Evolutionary conservation across 2,888 invertebrate species (phyloP).

Genomic region (Amitus sp.): DNA sequence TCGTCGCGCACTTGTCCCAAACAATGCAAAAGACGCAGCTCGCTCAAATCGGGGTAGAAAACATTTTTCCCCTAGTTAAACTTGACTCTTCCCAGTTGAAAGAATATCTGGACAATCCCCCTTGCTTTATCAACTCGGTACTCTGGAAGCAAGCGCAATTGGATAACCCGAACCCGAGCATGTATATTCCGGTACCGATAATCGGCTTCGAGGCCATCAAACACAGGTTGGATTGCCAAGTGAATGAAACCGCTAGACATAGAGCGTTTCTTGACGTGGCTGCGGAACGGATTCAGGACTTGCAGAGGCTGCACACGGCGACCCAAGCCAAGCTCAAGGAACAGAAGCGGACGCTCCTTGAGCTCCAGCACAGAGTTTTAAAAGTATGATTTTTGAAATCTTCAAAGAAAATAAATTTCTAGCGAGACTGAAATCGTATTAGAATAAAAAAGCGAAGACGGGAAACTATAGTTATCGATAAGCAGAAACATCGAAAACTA

Average conservation of each 20-base stretch:
- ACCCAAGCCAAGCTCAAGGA: slow-evolving; percentile 85
- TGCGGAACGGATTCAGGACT: slow-evolving; percentile 78
- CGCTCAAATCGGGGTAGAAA: slow-evolving; percentile 76
- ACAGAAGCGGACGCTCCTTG: slow-evolving; percentile 81
- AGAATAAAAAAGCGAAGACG: no score
- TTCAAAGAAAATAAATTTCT: neutral
- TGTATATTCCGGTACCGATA: slow-evolving; percentile 93
- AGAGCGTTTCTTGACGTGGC: slow-evolving; percentile 83
- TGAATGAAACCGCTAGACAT: slow-evolving; percentile 85
- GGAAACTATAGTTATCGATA: no score
- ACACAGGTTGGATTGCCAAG: slow-evolving; percentile 85
- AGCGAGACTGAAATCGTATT: no score
- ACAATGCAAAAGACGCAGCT: slow-evolving; percentile 78
- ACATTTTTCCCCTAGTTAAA: slow-evolving; percentile 77
- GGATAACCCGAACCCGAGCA: slow-evolving; percentile 92
- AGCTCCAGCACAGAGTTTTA: slow-evolving; percentile 84
- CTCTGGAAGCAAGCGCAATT: slow-evolving; percentile 96
- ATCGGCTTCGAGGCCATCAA: slow-evolving; percentile 88
- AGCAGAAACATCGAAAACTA: no score
- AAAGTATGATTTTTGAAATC: slow-evolving; percentile 69
- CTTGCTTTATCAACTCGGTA: slow-evolving; percentile 88
- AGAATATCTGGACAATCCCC: slow-evolving; percentile 91
- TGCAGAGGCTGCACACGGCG: slow-evolving; percentile 84
- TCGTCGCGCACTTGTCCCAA: slow-evolving; percentile 77
- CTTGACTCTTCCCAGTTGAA: slow-evolving; percentile 83